Evolutionary conservation across 2,888 invertebrate genomes (phyloP).

Genomic region (Tortricodes alternella): DNA sequence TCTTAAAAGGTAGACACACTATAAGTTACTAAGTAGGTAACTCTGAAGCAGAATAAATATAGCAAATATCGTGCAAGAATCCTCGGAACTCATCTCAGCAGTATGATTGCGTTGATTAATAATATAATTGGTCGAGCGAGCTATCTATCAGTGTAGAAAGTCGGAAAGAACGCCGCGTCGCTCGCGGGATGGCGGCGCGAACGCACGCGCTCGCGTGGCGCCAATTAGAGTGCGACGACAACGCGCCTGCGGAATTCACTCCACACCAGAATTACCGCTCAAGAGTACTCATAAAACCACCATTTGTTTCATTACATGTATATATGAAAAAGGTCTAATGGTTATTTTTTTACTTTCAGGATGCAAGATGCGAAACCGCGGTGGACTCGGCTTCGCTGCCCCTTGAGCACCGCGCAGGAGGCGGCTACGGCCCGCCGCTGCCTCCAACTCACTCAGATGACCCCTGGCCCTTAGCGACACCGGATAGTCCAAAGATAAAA

Average conservation of each 20-base stretch:
- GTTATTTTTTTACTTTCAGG: slow-evolving; percentile 79
- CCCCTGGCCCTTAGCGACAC: slow-evolving; percentile 93
- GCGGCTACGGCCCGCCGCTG: slow-evolving; percentile 88
- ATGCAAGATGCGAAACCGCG: slow-evolving; percentile 89
- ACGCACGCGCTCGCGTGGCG: slow-evolving; percentile 60
- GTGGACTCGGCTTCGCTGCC: slow-evolving; percentile 92
- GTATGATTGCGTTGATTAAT: slow-evolving; percentile 80
- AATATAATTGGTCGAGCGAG: slow-evolving; percentile 78
- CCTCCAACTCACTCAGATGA: slow-evolving; percentile 86
- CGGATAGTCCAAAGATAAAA: slow-evolving; percentile 96
- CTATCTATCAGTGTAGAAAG: slow-evolving; percentile 81
- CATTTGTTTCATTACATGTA: neutral
- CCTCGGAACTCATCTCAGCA: slow-evolving; percentile 66
- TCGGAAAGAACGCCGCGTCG: slow-evolving; percentile 68
- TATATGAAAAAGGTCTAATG: neutral
- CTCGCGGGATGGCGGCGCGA: slow-evolving; percentile 48
- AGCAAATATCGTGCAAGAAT: slow-evolving; percentile 62
- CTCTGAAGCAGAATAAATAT: slow-evolving; percentile 4
- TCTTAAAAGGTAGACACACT: too few species aligned
- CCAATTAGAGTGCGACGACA: slow-evolving; percentile 71
- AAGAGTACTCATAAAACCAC: slow-evolving; percentile 39
- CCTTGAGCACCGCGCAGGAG: slow-evolving; percentile 90
- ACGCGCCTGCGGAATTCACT: slow-evolving; percentile 58
- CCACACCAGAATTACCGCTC: slow-evolving; percentile 34
- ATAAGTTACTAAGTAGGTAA: slow-evolving; percentile 1